Evolutionary conservation across 53 echinoderm and acorn worm genomes (phyloP).

Genomic region (Patiria pectinifera): DNA sequence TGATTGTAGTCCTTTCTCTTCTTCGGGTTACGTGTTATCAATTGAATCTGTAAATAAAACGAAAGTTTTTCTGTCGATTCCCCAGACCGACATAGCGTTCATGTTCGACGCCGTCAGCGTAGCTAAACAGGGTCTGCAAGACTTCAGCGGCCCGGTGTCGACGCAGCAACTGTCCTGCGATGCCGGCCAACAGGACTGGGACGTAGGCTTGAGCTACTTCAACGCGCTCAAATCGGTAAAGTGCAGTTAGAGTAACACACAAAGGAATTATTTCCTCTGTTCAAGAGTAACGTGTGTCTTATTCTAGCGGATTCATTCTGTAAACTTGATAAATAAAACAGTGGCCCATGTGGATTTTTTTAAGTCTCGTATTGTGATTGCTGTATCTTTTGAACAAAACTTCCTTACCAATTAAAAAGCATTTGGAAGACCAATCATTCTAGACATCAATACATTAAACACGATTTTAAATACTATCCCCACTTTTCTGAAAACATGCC

Average conservation of each 20-base stretch:
- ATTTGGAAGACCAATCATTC: too few relatives aligned
- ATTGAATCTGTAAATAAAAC: neutral
- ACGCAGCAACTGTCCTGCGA: conserved; percentile 72
- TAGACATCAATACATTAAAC: too few relatives aligned
- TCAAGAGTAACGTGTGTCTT: too few relatives aligned
- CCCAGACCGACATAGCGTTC: conserved; percentile 75
- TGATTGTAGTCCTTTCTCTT: neutral
- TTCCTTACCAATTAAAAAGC: neutral
- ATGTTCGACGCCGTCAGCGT: conserved; percentile 80
- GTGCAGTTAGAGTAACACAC: neutral
- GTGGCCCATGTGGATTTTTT: too few relatives aligned
- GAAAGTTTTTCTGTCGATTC: too few relatives aligned
- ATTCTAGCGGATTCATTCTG: neutral
- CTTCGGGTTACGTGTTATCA: neutral
- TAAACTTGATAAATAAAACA: too few relatives aligned
- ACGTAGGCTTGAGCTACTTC: conserved; percentile 69
- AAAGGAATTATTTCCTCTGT: too few relatives aligned
- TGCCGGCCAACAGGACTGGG: conserved; percentile 40
- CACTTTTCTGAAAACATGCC: too few relatives aligned
- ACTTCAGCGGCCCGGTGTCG: neutral
- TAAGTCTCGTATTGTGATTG: too few relatives aligned
- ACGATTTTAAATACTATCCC: too few relatives aligned
- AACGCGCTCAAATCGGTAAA: conserved; percentile 73
- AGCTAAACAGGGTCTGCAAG: conserved; percentile 60
- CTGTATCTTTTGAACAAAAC: neutral